Conservation (phyloP, 2,797 vertebrate species). For the Chiroxiphia lanceolata region DNA sequence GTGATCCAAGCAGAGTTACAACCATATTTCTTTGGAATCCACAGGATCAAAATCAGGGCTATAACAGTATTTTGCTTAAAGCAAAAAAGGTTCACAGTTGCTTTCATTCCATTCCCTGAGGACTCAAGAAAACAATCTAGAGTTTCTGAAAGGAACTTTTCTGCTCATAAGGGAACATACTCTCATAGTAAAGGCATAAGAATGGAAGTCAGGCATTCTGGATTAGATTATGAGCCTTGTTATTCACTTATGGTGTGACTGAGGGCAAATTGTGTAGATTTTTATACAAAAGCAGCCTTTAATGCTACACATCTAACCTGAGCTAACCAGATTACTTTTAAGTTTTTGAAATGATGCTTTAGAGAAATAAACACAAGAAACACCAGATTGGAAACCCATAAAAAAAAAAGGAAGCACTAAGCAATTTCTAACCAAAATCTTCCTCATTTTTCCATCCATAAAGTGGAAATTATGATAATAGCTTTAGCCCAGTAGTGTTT, state of each 20-base stretch:
- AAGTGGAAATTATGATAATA: slow-evolving; percentile 2
- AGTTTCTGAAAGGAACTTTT: background rate
- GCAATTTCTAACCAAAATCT: background rate
- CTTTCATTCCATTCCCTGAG: background rate
- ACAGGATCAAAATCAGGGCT: background rate
- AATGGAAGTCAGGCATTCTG: background rate
- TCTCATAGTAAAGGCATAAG: background rate
- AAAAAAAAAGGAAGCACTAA: background rate
- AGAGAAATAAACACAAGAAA: background rate
- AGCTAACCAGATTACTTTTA: background rate
- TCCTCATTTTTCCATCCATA: background rate
- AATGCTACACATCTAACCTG: background rate
- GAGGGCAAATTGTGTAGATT: background rate
- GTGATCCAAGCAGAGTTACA: background rate
- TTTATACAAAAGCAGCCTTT: background rate
- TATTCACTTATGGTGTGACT: background rate
- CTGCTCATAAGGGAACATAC: background rate
- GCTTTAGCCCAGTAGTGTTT: background rate
- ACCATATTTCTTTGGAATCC: background rate
- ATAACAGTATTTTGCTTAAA: background rate
- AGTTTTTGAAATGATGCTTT: background rate
- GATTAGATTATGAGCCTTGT: background rate
- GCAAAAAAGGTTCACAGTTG: background rate
- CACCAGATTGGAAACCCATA: background rate
- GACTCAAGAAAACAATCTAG: background rate